Base-by-base conservation (phyloP, 1,140 invertebrate genomes). In the Drosophila sp. region DNA sequence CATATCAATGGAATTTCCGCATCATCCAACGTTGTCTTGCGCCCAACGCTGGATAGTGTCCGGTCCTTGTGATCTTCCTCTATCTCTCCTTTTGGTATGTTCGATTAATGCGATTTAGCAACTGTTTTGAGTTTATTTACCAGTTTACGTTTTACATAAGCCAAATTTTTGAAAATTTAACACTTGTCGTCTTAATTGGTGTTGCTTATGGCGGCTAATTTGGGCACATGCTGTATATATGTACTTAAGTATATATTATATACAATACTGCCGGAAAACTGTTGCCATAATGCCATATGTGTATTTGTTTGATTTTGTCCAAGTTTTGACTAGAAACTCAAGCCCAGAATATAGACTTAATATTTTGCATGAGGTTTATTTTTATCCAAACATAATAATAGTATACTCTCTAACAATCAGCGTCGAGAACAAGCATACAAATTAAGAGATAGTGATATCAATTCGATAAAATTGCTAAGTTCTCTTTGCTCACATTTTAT, bases 11-110 rank as follows among this genome's bases (percentile, higher is more conserved):
- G 78, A 62, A 62, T 72, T 57, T 72, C 64, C 54, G 57, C 75
- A 74, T 75, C 80, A 80, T 80, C 72, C 72, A 84, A 83, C 80
- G 76, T 83, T 83, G 80, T 48, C 56, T 82, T 66, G 65, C 79
- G 63, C 71, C 71, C 79, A 82, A 82, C 79, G 79, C 48, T 83
- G 80, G 80, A 83, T 76, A 83, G 76, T 83, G 72, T 61, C 76
- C 72, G 63, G 48, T 79, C 76, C 80, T 72, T 76, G 76, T 65
- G 59, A 71, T 73, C 76, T 76, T 72, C 65, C 72, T 80, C 72
- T 72, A 53, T 80, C 76, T 84, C 50, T 82, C 50, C 80, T 76
- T 63, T 54, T 75, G 80, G 80, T 83, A 83, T 83, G 80, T 83
- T 83, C 53, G 80, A 63, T 38, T 8, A 38, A 38, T 75, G 82